Percentiles rank a stretch among this genome's conserved stretches.
Evolutionary conservation across 2,888 invertebrate species (phyloP).

Genomic region (Cephus runcator): DNA sequence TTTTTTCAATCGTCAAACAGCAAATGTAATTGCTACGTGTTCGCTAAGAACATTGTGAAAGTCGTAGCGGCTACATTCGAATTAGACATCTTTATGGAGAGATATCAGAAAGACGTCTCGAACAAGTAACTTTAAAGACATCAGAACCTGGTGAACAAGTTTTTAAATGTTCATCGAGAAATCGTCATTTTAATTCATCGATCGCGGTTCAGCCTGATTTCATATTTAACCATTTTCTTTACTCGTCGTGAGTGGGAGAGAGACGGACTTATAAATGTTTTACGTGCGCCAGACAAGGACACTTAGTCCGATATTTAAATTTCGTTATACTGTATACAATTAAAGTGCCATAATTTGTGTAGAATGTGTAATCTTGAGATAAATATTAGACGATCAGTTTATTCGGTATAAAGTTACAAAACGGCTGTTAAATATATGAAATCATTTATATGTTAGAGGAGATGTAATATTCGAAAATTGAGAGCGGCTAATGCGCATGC

Average conservation of each 20-base stretch:
- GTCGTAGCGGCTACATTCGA: not conserved
- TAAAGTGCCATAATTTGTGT: not conserved
- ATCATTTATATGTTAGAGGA: not conserved
- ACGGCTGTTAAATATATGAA: not conserved
- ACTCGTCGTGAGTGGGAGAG: not conserved
- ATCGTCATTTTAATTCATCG: no score
- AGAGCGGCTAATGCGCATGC: not conserved
- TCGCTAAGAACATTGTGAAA: not conserved
- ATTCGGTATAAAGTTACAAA: not conserved
- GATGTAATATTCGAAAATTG: not conserved
- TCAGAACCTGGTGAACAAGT: no score
- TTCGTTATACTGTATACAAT: not conserved
- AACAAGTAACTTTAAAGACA: not conserved
- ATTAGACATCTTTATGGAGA: not conserved
- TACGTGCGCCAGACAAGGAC: not conserved
- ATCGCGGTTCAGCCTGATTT: no score
- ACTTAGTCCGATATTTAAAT: not conserved
- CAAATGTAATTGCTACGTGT: not conserved
- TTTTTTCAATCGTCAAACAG: not conserved
- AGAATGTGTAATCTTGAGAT: not conserved
- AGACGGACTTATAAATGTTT: not conserved
- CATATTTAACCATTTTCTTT: not conserved
- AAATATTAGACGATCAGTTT: not conserved
- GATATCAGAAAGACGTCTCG: not conserved
- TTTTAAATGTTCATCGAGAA: no score